Base-by-base conservation (phyloP, 2,888 invertebrate genomes). In the Micoletzkya japonica region DNA sequence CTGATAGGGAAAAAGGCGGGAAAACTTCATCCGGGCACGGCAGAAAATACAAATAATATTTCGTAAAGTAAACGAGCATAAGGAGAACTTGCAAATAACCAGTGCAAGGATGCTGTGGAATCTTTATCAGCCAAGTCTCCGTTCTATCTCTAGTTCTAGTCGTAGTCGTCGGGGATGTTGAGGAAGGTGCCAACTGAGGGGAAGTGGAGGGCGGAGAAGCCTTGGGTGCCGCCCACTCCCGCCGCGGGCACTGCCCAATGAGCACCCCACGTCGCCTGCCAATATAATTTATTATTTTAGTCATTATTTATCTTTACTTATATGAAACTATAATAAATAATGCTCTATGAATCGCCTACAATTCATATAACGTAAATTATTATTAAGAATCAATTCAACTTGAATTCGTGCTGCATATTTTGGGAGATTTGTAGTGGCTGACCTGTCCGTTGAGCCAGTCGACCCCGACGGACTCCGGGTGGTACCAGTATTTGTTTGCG, bases 241-340 rank as follows among this genome's bases (percentile, higher is more conserved):
- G 80, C 80, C 1, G 82, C 82, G 3, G 82, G 82, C 6, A 82
- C 81, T 1, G 81, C 81, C 79, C 80, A 82, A 70, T 82, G 82
- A 34, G 77, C 79, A 39, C 81, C 81, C 76, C 74, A 78, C 14
- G 71, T 66, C 10, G 76, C 20, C 72, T 77, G 56, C 30, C 17
- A 61, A 44, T 32, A 26, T 2, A 4, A 44, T 6, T 20, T 44
- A 10, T 60, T 37, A 20, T 30, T 30, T 56, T 39, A 39, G 7
- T 39, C 7, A 39, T 56, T 7, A 56, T 30, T 6, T 7, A 28
- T 32, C 2, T 2, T 7, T 39, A 30, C 2, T 32, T 3, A 30
- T 2, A 2, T 7, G 2, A 56, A 24, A 54, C 10, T 14, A 10
- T 17, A 14, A n/a, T 32, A 17, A 57, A 7, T 2, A n/a, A 37